These are phyloP conservation scores for Acronicta psi DNA, from an alignment of 2,888 invertebrate genomes.

Conservation along the genomic window DNA sequence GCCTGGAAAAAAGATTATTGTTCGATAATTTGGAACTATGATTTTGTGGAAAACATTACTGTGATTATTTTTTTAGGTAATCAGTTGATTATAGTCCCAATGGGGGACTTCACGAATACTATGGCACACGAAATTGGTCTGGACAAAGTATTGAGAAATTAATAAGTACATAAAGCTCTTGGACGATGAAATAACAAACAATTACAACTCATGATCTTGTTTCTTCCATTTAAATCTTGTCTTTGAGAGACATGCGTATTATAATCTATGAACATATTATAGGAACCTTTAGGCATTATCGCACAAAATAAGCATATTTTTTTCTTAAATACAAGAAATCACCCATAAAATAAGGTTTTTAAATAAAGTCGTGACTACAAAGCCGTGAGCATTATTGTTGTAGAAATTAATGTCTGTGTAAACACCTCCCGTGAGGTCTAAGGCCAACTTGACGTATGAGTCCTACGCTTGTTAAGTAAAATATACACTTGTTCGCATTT, in stretches of 20 bases:
- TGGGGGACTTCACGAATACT: neutral
- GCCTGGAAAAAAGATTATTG: slow-evolving; percentile 57
- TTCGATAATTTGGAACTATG: slow-evolving; percentile 41
- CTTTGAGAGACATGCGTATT: neutral
- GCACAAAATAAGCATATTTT: no score
- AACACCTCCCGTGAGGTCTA: slow-evolving; percentile 27
- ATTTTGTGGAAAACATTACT: slow-evolving; percentile 22
- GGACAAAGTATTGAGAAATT: no score
- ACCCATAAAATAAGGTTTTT: no score
- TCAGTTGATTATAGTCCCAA: slow-evolving; percentile 5
- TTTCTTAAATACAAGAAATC: no score
- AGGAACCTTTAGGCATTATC: no score
- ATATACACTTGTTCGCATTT: neutral
- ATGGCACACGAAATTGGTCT: no score
- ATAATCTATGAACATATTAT: no score
- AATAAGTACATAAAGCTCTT: no score
- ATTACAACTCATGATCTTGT: no score
- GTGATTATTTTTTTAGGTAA: slow-evolving; percentile 20
- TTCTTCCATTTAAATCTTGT: no score
- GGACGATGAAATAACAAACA: no score
- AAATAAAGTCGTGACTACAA: neutral
- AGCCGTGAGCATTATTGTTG: slow-evolving; percentile 37
- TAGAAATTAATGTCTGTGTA: slow-evolving; percentile 8
- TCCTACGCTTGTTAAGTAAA: slow-evolving; percentile 17
- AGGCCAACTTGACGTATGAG: slow-evolving; percentile 26